Conservation (phyloP, 2,888 invertebrate species). For the Seladonia tumulorum region DNA sequence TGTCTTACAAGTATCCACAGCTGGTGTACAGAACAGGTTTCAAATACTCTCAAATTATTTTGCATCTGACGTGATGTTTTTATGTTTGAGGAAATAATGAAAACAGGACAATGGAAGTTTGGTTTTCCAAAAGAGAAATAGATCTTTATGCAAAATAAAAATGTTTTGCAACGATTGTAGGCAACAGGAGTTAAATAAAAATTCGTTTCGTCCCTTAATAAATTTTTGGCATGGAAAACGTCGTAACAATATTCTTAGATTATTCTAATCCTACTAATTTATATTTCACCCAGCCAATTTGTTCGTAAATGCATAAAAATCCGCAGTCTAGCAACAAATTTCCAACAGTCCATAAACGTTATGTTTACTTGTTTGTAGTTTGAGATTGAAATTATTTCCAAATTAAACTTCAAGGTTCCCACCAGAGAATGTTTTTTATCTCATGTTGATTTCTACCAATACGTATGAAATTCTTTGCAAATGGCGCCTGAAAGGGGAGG, state of each 20-base stretch:
- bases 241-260: no score
- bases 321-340: no score
- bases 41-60: not conserved
- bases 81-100: not conserved
- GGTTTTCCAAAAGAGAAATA: no score
- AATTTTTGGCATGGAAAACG: no score
- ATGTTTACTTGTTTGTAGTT: not conserved
- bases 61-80: not conserved
- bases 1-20: not conserved
- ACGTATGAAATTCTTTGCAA: not conserved
- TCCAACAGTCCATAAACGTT: no score
- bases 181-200: no score
- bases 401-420: not conserved
- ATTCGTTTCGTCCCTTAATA: no score
- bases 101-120: not conserved
- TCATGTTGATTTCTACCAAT: not conserved
- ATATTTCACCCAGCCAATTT: no score
- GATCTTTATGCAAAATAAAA: no score
- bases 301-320: no score
- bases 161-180: no score
- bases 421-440: not conserved
- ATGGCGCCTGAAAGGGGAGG: not conserved
- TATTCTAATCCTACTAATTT: no score
- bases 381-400: not conserved
- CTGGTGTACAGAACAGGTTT: not conserved